phyloP scores from a whole-genome alignment of 2,888 invertebrate genomes.

The Lissonota sp. region DNA sequence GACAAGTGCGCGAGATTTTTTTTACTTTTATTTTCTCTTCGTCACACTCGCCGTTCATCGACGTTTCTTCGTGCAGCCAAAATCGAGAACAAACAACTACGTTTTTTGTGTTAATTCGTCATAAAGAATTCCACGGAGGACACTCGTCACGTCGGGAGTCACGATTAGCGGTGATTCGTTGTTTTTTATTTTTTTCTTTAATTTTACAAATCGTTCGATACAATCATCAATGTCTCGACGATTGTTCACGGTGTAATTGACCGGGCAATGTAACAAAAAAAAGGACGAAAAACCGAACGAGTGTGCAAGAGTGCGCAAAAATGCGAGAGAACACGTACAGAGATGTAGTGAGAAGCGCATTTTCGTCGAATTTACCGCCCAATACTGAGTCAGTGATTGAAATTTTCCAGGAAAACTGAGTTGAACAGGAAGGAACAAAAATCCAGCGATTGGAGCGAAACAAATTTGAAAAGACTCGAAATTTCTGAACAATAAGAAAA shows the following conservation, averaged over 20 bases:
- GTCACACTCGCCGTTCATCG: too few relatives aligned
- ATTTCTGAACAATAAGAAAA: too few relatives aligned
- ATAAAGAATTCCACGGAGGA: not conserved
- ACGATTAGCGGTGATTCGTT: not conserved
- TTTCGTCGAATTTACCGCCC: slow-evolving; percentile 67
- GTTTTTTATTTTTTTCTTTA: not conserved
- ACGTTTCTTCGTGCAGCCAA: not conserved
- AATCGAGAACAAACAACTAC: not conserved
- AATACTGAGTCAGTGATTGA: too few relatives aligned
- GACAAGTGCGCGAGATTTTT: not conserved
- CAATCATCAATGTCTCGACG: slow-evolving; percentile 23
- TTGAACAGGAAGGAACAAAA: too few relatives aligned
- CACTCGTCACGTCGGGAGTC: not conserved
- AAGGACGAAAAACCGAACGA: not conserved
- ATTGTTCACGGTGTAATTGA: slow-evolving; percentile 37
- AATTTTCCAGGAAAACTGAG: too few relatives aligned
- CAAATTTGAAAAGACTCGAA: too few relatives aligned
- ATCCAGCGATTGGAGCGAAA: too few relatives aligned
- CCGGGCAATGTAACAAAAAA: too few relatives aligned
- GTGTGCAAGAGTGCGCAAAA: slow-evolving; percentile 44
- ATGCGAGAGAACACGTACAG: slow-evolving; percentile 66
- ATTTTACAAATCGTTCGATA: not conserved
- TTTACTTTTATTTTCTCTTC: not conserved
- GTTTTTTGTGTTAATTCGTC: too few relatives aligned
- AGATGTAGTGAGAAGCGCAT: slow-evolving; percentile 67